These are phyloP conservation scores for Ligdia adustata DNA, from an alignment of 2,888 invertebrate species.

Conservation along the genomic window DNA sequence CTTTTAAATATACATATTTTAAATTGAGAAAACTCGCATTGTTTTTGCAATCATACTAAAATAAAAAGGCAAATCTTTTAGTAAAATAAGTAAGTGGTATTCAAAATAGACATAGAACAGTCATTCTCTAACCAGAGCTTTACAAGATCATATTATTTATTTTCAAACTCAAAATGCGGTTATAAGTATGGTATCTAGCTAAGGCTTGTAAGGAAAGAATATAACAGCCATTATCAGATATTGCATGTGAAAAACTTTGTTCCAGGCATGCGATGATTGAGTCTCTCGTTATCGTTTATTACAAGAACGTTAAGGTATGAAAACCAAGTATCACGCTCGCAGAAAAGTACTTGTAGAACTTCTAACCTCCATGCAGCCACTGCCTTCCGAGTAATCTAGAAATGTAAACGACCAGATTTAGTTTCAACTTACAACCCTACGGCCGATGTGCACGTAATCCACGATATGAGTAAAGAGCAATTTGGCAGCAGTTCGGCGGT, in stretches of 20 bases:
- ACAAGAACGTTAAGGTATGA: no score
- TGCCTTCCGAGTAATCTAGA: no score
- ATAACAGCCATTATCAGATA: slow-evolving; percentile 4
- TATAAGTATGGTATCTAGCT: slow-evolving; percentile 24
- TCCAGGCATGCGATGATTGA: background rate
- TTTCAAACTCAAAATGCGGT: slow-evolving; percentile 52
- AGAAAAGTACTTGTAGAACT: background rate
- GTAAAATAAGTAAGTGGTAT: background rate
- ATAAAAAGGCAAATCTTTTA: no score
- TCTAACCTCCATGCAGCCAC: background rate
- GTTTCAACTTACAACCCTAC: background rate
- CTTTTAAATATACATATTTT: no score
- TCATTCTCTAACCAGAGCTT: no score
- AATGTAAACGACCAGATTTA: background rate
- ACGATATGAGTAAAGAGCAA: slow-evolving; percentile 74
- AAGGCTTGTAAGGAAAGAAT: no score
- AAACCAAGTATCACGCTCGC: no score
- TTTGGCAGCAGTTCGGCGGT: slow-evolving; percentile 68
- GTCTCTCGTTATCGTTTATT: no score
- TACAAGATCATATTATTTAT: no score
- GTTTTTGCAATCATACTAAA: no score
- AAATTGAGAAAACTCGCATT: no score
- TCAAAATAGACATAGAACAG: background rate
- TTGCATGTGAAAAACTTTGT: background rate
- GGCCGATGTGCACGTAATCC: slow-evolving; percentile 56